These are phyloP conservation scores for Drosophila prolongata DNA, from an alignment of 2,888 invertebrate species.

Conservation along the genomic window DNA sequence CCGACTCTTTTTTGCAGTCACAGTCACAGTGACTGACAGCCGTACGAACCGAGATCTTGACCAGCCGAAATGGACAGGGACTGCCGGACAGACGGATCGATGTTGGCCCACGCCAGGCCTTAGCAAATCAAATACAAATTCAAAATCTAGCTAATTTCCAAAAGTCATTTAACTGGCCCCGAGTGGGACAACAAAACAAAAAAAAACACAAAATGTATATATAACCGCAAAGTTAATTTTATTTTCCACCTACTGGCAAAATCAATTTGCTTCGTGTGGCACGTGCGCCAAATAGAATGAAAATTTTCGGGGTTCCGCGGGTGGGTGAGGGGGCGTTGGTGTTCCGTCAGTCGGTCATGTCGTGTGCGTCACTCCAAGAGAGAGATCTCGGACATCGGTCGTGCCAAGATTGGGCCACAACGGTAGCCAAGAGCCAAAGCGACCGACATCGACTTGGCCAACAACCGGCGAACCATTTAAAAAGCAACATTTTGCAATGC, in stretches of 20 bases:
- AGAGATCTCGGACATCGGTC: constrained; percentile 62
- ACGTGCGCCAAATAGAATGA: constrained; percentile 83
- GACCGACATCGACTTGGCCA: constrained; percentile 20
- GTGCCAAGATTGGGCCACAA: constrained; percentile 68
- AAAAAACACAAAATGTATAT: constrained; percentile 23
- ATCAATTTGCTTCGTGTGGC: constrained; percentile 84
- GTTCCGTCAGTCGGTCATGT: constrained; percentile 61
- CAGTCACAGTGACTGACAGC: constrained; percentile 76
- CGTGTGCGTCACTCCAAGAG: constrained; percentile 69
- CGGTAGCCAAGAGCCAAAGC: constrained; percentile 63
- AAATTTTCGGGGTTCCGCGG: constrained; percentile 52
- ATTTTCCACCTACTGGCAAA: constrained; percentile 84
- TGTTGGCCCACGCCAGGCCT: constrained; percentile 41
- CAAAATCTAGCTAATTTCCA: constrained; percentile 77
- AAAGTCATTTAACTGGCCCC: constrained; percentile 60
- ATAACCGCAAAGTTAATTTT: constrained; percentile 77
- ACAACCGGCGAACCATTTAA: constrained; percentile 59
- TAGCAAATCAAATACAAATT: constrained; percentile 76
- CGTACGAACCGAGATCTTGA: constrained; percentile 70
- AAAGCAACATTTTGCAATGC: constrained; percentile 63
- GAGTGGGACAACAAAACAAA: constrained; percentile 66
- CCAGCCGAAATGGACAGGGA: constrained; percentile 56
- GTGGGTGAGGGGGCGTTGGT: constrained; percentile 27
- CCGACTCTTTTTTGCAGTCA: constrained; percentile 53
- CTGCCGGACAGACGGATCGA: constrained; percentile 43